Conservation (phyloP, 2,888 invertebrate genomes). For the Drosophila subquinaria region DNA sequence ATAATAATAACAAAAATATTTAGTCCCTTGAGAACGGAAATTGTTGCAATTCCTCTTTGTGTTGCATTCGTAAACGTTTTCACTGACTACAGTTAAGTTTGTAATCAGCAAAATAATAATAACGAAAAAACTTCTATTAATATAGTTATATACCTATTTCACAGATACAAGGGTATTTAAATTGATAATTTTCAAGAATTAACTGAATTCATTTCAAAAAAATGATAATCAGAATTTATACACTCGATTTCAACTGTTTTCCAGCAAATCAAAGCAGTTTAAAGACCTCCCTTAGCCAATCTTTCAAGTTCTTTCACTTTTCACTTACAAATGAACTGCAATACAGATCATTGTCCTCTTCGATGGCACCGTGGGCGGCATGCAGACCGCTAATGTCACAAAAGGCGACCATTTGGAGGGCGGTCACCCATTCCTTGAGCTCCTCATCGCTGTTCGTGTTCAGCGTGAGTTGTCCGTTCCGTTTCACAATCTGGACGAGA, state of each 20-base stretch:
- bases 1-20: background rate
- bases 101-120: no score
- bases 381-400: conserved; percentile 87
- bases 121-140: no score
- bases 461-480: conserved; percentile 89
- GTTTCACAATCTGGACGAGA: conserved; percentile 90
- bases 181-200: no score
- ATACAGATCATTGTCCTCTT: conserved; percentile 95
- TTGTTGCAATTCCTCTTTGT: background rate
- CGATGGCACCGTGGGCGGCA: conserved; percentile 87
- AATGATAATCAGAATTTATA: no score
- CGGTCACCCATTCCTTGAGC: conserved; percentile 91
- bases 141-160: no score
- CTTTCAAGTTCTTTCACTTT: background rate
- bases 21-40: background rate
- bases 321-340: conserved; percentile 89
- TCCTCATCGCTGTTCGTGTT: conserved; percentile 89
- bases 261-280: no score
- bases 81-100: background rate
- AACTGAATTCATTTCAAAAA: no score
- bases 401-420: conserved; percentile 93
- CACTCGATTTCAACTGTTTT: no score
- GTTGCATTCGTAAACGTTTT: background rate
- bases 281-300: no score
- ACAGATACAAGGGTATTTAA: no score